Base-by-base conservation (phyloP, 2,797 vertebrate genomes). In the Sorex maritimensis region DNA sequence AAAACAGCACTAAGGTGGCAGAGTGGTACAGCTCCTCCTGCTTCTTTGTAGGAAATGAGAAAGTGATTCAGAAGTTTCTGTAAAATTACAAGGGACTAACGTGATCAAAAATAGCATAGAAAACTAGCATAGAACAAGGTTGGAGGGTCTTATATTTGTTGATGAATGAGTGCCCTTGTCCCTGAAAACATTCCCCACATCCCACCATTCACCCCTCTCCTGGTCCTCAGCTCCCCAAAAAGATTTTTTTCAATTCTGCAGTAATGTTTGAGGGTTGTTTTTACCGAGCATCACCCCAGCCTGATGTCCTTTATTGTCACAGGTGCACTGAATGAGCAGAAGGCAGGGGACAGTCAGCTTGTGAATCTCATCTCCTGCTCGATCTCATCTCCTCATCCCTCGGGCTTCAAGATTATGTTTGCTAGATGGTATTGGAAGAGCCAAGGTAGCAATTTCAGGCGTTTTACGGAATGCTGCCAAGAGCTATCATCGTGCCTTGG, bases 371-470 rank as follows among this genome's bases (percentile, higher is more conserved):
- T 95, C 30, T 0, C 0, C 46, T 97, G 90, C 81, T 26, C 49
- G 28, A 0, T 95, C 52, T 0, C 0, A 41, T 38, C 24, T 44
- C 28, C 6, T 6, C 0, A 1, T 24, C 2, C 0, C 1, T 61
- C 80, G 46, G 0, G 94, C 82, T 23, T 63, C 75, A 28, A 0
- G 0, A 28, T 0, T n/a, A 34, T 83, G 68, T 93, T 75, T 68
- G 0, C 93, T 52, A 28, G 0, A 19, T 96, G 95, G 93, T 92
- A 28, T 93, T 0, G 5, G 52, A 86, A 65, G 68, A 30, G 5
- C 44, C 4, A 0, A 0, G 3, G 0, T 10, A 44, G 7, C 41
- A 44, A 5, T 44, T 44, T 7, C 5, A 44, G 7, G 41, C 2
- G 7, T 5, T 44, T 44, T 44, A 44, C 3, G 7, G 41, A 3